Evolutionary conservation across 2,888 invertebrate species (phyloP).

Genomic region (Cotesia congregata): DNA sequence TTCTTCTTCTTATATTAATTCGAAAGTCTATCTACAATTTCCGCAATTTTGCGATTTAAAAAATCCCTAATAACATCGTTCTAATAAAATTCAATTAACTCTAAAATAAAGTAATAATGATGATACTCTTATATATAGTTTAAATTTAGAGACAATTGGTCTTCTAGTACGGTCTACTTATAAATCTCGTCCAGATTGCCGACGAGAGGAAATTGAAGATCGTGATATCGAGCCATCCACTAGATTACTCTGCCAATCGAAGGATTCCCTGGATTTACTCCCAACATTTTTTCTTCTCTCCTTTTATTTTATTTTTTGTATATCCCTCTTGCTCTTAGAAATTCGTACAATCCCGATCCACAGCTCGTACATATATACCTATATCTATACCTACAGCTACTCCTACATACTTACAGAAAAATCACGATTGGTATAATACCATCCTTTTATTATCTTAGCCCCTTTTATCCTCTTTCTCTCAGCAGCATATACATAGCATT

Average conservation of each 20-base stretch:
- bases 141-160: conserved; percentile 29
- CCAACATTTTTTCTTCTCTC: background rate
- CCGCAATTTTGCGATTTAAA: too few species aligned
- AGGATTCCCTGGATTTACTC: conserved; percentile 32
- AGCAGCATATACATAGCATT: conserved; percentile 2
- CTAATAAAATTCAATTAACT: too few species aligned
- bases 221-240: conserved; percentile 48
- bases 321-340: conserved; percentile 25
- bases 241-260: conserved; percentile 25
- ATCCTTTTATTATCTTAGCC: conserved; percentile 23
- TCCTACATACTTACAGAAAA: conserved; percentile 14
- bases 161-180: conserved; percentile 35
- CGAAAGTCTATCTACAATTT: too few species aligned
- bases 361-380: background rate
- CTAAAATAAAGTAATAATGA: background rate
- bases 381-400: background rate
- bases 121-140: background rate
- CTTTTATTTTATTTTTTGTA: background rate
- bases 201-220: conserved; percentile 50
- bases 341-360: conserved; percentile 26
- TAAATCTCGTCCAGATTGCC: conserved; percentile 50
- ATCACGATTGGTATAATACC: conserved; percentile 33
- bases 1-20: too few species aligned
- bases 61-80: too few species aligned
- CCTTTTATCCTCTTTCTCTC: background rate